Conservation (phyloP, 2,113 vertebrate species). For the Oreocharis arfaki region DNA sequence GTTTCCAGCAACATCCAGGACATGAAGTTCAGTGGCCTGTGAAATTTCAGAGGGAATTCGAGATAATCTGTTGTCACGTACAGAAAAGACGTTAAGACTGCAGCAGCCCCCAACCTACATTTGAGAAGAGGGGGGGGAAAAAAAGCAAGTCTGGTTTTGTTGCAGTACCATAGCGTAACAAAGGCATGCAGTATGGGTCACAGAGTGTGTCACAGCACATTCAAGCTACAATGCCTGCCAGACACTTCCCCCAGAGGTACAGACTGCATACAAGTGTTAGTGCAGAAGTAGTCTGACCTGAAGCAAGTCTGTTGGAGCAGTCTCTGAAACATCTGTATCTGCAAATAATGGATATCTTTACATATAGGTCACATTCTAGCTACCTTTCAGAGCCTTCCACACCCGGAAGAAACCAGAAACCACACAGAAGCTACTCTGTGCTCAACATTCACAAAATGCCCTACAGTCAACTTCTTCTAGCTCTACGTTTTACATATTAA, state of each 20-base stretch:
- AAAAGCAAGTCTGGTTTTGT: neutral
- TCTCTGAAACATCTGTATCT: neutral
- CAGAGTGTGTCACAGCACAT: neutral
- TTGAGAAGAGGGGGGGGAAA: neutral
- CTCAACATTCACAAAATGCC: neutral
- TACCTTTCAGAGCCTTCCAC: neutral
- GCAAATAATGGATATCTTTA: neutral
- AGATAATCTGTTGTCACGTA: constrained; percentile 89
- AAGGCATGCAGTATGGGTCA: neutral
- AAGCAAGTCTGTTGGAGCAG: neutral
- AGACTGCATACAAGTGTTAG: neutral
- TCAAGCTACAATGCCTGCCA: neutral
- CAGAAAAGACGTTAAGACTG: constrained; percentile 90
- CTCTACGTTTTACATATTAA: neutral
- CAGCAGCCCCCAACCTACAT: constrained; percentile 91
- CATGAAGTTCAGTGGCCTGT: constrained; percentile 90
- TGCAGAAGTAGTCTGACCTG: neutral
- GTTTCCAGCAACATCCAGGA: constrained; percentile 95
- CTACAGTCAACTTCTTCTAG: neutral
- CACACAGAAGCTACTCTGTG: neutral
- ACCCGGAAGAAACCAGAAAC: neutral
- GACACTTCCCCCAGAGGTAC: neutral
- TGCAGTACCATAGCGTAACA: neutral
- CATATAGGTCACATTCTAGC: neutral
- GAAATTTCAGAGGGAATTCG: constrained; percentile 91